Conservation (phyloP, 2,888 invertebrate genomes). For the Dusona sp. region DNA sequence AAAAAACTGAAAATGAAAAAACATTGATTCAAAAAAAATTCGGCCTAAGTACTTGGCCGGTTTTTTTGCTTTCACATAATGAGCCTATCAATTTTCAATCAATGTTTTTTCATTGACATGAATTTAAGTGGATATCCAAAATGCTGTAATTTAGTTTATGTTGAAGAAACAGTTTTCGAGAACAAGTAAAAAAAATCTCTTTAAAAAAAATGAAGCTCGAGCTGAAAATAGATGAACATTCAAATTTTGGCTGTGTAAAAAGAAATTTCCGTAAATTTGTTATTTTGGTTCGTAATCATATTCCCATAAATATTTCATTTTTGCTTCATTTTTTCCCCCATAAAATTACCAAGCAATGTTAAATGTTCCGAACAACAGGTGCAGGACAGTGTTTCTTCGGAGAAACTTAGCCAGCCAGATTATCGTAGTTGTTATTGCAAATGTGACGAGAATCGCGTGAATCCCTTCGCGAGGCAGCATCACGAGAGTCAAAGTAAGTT, state of each 20-base stretch:
- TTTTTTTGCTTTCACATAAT: too few relatives aligned
- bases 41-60: too few relatives aligned
- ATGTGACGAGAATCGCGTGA: conserved; percentile 63
- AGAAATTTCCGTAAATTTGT: neutral
- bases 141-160: too few relatives aligned
- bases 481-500: conserved; percentile 53
- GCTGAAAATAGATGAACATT: neutral
- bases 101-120: too few relatives aligned
- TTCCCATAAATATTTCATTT: conserved; percentile 2
- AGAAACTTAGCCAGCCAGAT: conserved; percentile 56
- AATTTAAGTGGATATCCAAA: too few relatives aligned
- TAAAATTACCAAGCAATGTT: conserved; percentile 57
- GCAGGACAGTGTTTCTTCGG: conserved; percentile 23
- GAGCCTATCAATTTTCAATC: too few relatives aligned
- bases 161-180: too few relatives aligned
- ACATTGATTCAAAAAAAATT: too few relatives aligned
- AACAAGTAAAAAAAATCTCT: too few relatives aligned
- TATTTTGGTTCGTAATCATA: neutral
- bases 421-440: conserved; percentile 60
- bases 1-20: too few relatives aligned
- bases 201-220: neutral
- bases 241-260: neutral
- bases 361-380: conserved; percentile 43
- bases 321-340: conserved; percentile 15
- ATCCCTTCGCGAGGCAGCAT: conserved; percentile 67